phyloP scores from a whole-genome alignment of 1,140 invertebrate species.

The Drosophila arawakana region DNA sequence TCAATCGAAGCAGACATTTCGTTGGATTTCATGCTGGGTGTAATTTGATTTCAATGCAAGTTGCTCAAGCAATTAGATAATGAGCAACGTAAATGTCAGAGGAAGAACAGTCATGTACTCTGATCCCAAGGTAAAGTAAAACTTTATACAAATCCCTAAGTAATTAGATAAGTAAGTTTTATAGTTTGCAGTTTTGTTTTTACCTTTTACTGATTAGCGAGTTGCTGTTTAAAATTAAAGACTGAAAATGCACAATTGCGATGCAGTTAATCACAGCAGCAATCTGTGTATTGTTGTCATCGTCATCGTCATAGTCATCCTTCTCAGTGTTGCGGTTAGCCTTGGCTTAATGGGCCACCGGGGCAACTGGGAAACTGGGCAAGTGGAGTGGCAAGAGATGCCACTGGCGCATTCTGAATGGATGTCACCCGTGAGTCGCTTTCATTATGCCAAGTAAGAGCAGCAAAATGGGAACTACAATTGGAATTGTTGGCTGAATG shows the following conservation, averaged over 20 bases:
- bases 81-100: conserved; percentile 26
- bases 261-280: conserved; percentile 68
- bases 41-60: conserved; percentile 50
- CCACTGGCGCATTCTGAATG: conserved; percentile 29
- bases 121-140: background rate
- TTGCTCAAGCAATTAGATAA: conserved; percentile 53
- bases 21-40: conserved; percentile 30
- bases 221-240: conserved; percentile 61
- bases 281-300: conserved; percentile 40
- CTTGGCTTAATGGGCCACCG: background rate
- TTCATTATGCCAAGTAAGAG: conserved; percentile 39
- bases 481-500: conserved; percentile 34
- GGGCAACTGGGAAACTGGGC: background rate
- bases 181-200: background rate
- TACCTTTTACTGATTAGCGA: conserved; percentile 47
- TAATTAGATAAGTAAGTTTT: background rate
- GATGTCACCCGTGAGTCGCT: conserved; percentile 57
- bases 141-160: background rate
- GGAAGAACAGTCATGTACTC: background rate
- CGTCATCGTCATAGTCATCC: conserved; percentile 13
- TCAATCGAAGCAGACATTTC: conserved; percentile 44
- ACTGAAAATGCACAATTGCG: conserved; percentile 44
- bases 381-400: conserved; percentile 2
- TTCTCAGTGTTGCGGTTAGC: conserved; percentile 5
- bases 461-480: conserved; percentile 27